phyloP scores from a whole-genome alignment of 1,140 invertebrate species.

The Lerema accius region DNA sequence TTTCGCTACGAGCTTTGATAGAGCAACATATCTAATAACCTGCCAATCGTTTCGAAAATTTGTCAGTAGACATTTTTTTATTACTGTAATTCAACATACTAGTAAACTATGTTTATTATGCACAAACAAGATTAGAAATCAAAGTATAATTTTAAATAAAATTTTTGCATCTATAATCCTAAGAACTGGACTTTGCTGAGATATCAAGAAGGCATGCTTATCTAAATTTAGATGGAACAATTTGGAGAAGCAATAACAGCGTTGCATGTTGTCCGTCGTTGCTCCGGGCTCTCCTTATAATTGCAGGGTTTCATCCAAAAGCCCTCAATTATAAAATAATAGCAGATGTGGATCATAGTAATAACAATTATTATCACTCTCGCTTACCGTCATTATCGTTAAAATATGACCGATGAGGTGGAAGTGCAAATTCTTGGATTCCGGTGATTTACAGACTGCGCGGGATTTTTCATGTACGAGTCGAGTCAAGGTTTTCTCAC shows the following conservation, averaged over 20 bases:
- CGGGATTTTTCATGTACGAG: slow-evolving; percentile 9
- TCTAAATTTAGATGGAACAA: slow-evolving; percentile 45
- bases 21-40: too few relatives aligned
- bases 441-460: slow-evolving; percentile 35
- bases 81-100: too few relatives aligned
- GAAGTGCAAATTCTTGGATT: slow-evolving; percentile 68
- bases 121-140: too few relatives aligned
- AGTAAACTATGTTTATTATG: too few relatives aligned
- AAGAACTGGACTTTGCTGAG: not conserved
- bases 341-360: slow-evolving; percentile 81
- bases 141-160: not conserved
- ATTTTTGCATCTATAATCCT: not conserved
- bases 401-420: slow-evolving; percentile 73
- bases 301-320: slow-evolving; percentile 79
- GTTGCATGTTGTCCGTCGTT: slow-evolving; percentile 70
- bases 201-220: slow-evolving; percentile 7
- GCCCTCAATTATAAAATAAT: slow-evolving; percentile 83
- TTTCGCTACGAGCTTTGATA: not conserved
- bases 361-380: slow-evolving; percentile 83
- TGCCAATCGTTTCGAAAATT: too few relatives aligned
- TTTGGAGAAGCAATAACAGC: slow-evolving; percentile 64
- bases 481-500: not conserved
- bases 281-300: slow-evolving; percentile 79
- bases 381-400: slow-evolving; percentile 74
- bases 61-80: too few relatives aligned